Conservation (phyloP, 1,140 invertebrate genomes). For the Bombus difficillimus region DNA sequence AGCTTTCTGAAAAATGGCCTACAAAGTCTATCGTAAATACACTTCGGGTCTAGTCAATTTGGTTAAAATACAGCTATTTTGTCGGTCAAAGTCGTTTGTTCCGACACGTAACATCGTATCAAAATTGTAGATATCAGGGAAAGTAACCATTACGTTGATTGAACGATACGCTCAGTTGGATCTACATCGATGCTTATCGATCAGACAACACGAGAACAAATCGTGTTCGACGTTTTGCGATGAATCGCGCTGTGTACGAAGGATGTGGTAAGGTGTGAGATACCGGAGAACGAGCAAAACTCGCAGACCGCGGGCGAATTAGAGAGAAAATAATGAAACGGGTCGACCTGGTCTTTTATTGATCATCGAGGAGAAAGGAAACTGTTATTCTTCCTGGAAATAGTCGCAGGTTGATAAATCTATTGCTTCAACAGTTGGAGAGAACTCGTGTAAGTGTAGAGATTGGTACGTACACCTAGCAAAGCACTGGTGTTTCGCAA, state of each 20-base stretch:
- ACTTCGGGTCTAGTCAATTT: background rate
- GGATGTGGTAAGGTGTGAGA: conserved; percentile 6
- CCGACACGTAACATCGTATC: background rate
- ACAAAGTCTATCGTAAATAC: background rate
- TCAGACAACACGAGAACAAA: background rate
- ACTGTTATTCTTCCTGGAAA: background rate
- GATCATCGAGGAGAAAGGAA: conserved; percentile 1
- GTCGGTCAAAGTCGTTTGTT: background rate
- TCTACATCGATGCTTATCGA: background rate
- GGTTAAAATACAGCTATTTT: background rate
- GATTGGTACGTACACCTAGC: background rate
- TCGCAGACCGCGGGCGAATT: background rate
- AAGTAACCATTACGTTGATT: conserved; percentile 1
- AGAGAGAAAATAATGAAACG: background rate
- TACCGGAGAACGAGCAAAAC: background rate
- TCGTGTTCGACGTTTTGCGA: background rate
- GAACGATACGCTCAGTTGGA: background rate
- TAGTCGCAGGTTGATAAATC: background rate
- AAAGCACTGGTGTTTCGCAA: too few relatives aligned
- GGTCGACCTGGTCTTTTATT: background rate
- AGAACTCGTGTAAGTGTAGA: background rate
- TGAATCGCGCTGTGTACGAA: background rate
- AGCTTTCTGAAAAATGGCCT: background rate
- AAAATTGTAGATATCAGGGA: conserved; percentile 18
- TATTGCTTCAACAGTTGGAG: too few relatives aligned